Evolutionary conservation across 2,797 vertebrate genomes (phyloP).

Genomic region (Lepus oiostolus): DNA sequence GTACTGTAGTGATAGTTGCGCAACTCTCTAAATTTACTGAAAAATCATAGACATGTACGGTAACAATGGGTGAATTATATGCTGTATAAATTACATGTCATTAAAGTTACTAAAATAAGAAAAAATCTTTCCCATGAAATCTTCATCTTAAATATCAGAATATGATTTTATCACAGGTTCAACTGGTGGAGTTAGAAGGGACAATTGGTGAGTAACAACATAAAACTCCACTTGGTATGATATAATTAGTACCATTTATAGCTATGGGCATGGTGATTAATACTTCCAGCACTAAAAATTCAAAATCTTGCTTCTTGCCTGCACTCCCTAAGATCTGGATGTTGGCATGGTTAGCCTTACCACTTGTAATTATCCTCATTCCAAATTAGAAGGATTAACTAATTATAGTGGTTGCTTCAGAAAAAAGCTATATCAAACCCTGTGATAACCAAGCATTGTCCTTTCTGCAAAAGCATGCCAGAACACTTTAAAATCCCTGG

Average conservation of each 20-base stretch:
- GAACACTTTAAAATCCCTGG: conserved; percentile 8
- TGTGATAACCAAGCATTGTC: conserved; percentile 63
- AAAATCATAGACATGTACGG: neutral
- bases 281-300: conserved; percentile 75
- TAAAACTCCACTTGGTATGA: conserved; percentile 15
- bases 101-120: neutral
- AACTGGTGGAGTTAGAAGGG: conserved; percentile 38
- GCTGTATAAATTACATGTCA: neutral
- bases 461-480: conserved; percentile 35
- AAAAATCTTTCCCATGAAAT: neutral
- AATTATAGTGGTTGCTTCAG: conserved; percentile 70
- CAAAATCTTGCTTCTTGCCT: conserved; percentile 76
- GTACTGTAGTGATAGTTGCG: neutral
- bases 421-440: conserved; percentile 44
- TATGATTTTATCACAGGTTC: neutral
- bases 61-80: conserved; percentile 7
- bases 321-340: conserved; percentile 68
- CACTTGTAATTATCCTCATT: conserved; percentile 82
- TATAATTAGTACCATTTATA: conserved; percentile 16
- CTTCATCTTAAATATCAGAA: conserved; percentile 58
- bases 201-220: conserved; percentile 6
- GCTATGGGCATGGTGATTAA: conserved; percentile 47
- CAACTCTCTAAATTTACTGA: conserved; percentile 37
- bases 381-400: conserved; percentile 83
- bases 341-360: conserved; percentile 76